A percentile compares a stretch with the other conserved stretches of the same genome.
Evolutionary conservation across 2,113 vertebrate species (phyloP).

Genomic region (Alouatta palliata): DNA sequence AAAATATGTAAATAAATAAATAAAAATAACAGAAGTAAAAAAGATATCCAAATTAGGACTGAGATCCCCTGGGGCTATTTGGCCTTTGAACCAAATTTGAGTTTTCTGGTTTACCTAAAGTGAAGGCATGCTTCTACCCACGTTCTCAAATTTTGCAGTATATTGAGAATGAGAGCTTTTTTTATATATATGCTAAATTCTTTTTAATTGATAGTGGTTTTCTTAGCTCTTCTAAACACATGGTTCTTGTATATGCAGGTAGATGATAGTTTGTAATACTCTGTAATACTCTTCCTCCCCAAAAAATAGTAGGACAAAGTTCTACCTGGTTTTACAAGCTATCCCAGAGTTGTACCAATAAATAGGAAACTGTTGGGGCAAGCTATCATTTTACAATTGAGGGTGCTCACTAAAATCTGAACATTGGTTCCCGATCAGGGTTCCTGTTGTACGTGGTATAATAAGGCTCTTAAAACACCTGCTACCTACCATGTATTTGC

Average conservation of each 20-base stretch:
- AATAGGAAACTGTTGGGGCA: background rate
- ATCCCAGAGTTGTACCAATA: background rate
- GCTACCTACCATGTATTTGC: background rate
- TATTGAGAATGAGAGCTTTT: slow-evolving; percentile 5
- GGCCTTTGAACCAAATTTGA: background rate
- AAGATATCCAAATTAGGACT: background rate
- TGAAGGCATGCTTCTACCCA: background rate
- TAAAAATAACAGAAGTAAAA: background rate
- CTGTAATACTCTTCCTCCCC: background rate
- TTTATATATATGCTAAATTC: background rate
- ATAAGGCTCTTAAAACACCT: background rate
- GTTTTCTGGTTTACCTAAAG: slow-evolving; percentile 10
- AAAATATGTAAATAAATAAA: too few species aligned
- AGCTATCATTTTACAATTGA: slow-evolving; percentile 1
- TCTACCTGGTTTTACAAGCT: background rate
- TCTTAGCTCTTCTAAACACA: background rate
- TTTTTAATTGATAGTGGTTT: background rate
- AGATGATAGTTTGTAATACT: slow-evolving; percentile 14
- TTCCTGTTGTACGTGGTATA: background rate
- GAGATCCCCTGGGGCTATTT: background rate
- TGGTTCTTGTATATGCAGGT: background rate
- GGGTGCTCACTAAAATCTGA: background rate
- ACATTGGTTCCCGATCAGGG: background rate
- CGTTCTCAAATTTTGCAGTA: background rate
- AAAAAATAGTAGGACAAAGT: background rate